Evolutionary conservation across 2,888 invertebrate species (phyloP).

Genomic region (Molorchus minor): DNA sequence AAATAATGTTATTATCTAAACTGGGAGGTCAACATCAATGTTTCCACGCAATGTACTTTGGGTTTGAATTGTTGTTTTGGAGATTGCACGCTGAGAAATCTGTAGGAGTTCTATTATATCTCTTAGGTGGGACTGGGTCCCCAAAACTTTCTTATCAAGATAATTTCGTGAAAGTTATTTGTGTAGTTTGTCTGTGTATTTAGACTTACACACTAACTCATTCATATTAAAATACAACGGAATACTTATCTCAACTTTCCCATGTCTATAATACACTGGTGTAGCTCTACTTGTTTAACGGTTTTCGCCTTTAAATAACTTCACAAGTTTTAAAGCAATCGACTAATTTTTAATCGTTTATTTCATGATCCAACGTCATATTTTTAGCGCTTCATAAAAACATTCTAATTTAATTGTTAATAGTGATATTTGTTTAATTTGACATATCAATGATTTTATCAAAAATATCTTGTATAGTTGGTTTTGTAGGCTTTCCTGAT

Average conservation of each 20-base stretch:
- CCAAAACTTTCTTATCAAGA: conserved; percentile 58
- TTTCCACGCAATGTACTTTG: conserved; percentile 61
- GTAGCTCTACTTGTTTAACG: conserved; percentile 23
- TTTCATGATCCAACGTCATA: no score
- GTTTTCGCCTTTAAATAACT: conserved; percentile 24
- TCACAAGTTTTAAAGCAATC: conserved; percentile 9
- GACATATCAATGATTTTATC: no score
- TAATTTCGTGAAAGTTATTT: conserved; percentile 55
- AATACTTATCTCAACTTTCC: conserved; percentile 28
- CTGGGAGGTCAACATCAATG: conserved; percentile 62
- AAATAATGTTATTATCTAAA: conserved; percentile 61
- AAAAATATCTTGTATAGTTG: no score
- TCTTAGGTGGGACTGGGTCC: conserved; percentile 57
- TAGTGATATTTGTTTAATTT: no score
- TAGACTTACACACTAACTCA: conserved; percentile 44
- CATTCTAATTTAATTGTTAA: no score
- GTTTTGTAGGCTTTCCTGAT: no score
- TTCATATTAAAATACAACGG: conserved; percentile 36
- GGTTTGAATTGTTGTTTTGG: conserved; percentile 57
- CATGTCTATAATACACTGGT: conserved; percentile 16
- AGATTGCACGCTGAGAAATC: conserved; percentile 55
- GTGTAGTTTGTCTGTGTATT: conserved; percentile 46
- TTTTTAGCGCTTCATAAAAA: no score
- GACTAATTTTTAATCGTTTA: no score
- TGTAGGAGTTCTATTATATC: conserved; percentile 53